These are phyloP conservation scores for Pegoplata infirma DNA, from an alignment of 2,888 invertebrate species.

Conservation along the genomic window DNA sequence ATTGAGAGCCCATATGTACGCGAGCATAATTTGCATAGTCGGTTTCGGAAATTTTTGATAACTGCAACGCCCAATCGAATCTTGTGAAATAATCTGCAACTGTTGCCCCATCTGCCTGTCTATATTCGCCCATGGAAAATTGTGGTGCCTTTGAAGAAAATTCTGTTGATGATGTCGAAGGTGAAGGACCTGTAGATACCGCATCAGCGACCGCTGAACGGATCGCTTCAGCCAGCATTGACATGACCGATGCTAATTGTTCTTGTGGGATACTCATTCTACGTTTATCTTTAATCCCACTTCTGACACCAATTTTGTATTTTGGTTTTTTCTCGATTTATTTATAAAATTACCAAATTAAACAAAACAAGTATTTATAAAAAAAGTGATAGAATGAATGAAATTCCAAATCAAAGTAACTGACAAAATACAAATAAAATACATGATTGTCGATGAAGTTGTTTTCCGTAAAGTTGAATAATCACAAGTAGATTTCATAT, in stretches of 20 bases:
- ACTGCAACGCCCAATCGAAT: conserved; percentile 12
- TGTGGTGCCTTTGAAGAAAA: neutral
- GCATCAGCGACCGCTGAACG: neutral
- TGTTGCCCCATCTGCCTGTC: neutral
- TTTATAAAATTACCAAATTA: too few relatives aligned
- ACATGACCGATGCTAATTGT: conserved; percentile 2
- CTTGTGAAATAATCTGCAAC: conserved; percentile 4
- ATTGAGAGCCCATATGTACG: neutral
- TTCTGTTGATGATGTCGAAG: neutral
- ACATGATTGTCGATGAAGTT: too few relatives aligned
- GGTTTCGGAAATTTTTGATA: neutral
- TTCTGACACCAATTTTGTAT: conserved; percentile 36
- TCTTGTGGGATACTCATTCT: conserved; percentile 32
- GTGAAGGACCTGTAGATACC: too few relatives aligned
- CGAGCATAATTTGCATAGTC: conserved; percentile 1
- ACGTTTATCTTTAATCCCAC: too few relatives aligned
- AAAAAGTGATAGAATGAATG: too few relatives aligned
- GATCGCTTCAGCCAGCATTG: conserved; percentile 25
- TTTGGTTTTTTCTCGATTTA: neutral
- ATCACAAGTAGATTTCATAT: too few relatives aligned
- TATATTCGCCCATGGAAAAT: neutral
- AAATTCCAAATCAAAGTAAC: too few relatives aligned
- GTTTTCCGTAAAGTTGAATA: too few relatives aligned
- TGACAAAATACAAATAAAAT: too few relatives aligned
- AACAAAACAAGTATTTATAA: too few relatives aligned